phyloP scores from a whole-genome alignment of 2,888 invertebrate genomes.

The Aphelenchoides bicaudatus region DNA sequence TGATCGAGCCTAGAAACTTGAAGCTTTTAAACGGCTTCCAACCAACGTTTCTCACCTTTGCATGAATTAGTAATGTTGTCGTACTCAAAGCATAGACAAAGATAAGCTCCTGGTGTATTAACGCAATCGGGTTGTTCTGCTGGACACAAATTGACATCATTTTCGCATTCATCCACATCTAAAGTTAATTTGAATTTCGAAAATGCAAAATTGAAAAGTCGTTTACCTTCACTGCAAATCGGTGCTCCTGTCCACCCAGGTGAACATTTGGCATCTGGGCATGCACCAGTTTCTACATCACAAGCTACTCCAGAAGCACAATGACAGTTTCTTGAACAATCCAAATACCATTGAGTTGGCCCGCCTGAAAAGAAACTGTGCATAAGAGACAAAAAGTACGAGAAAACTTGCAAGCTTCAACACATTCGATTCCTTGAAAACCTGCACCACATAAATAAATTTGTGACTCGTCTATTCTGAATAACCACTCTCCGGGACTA shows the following conservation, averaged over 20 bases:
- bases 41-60: slow-evolving; percentile 20
- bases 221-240: slow-evolving; percentile 48
- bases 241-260: slow-evolving; percentile 55
- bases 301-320: slow-evolving; percentile 52
- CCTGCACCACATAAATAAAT: slow-evolving; percentile 60
- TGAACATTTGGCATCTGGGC: slow-evolving; percentile 49
- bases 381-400: background rate
- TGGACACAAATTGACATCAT: slow-evolving; percentile 44
- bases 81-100: slow-evolving; percentile 84
- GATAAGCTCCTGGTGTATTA: slow-evolving; percentile 84
- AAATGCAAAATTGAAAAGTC: too few species aligned
- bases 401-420: slow-evolving; percentile 45
- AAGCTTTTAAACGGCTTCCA: background rate
- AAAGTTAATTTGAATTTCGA: slow-evolving; percentile 58
- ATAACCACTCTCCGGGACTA: slow-evolving; percentile 60
- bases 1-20: slow-evolving; percentile 9
- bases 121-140: slow-evolving; percentile 82
- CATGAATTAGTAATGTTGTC: slow-evolving; percentile 46
- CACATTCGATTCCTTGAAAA: slow-evolving; percentile 59
- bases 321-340: slow-evolving; percentile 49
- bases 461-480: slow-evolving; percentile 52
- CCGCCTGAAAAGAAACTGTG: slow-evolving; percentile 5
- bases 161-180: slow-evolving; percentile 72
- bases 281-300: slow-evolving; percentile 53
- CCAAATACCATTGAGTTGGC: slow-evolving; percentile 41